Percentiles rank a stretch among this genome's conserved stretches.
Conservation (phyloP, 2,113 vertebrate species). For the Phyllopteryx taeniolatus region DNA sequence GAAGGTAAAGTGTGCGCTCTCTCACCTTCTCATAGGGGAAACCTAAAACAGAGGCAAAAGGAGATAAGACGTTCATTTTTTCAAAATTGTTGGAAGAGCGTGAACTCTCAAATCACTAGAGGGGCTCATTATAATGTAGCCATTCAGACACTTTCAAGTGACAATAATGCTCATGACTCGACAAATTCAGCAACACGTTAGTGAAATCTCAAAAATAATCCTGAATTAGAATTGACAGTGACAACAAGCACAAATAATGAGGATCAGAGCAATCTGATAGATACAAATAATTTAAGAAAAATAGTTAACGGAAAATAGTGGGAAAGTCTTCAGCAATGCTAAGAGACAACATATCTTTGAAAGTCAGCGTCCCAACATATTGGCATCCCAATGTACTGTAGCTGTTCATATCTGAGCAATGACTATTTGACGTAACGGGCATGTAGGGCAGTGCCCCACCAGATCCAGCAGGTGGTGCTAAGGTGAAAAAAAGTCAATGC, state of each 20-base stretch:
- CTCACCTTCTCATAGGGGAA: constrained; percentile 98
- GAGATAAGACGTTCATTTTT: constrained; percentile 1
- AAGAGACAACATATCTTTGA: neutral
- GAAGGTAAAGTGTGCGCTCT: constrained; percentile 94
- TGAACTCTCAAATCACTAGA: constrained; percentile 20
- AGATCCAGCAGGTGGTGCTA: neutral
- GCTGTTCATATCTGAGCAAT: neutral
- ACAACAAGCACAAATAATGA: neutral
- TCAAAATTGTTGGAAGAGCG: neutral
- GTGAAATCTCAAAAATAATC: neutral
- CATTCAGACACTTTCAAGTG: constrained; percentile 25
- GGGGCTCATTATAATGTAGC: constrained; percentile 19
- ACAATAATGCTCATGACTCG: constrained; percentile 18
- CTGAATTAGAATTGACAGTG: neutral
- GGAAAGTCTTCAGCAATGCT: neutral
- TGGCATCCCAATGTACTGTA: too few relatives aligned
- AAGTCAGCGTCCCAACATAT: neutral
- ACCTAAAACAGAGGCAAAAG: constrained; percentile 70
- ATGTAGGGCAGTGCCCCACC: neutral
- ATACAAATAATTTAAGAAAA: neutral
- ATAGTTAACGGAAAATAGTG: neutral
- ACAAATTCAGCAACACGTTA: neutral
- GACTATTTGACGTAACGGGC: neutral
- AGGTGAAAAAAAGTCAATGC: neutral
- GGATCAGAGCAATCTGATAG: neutral